phyloP scores from a whole-genome alignment of 1,140 invertebrate species.

The Panagrolaimus sp. region DNA sequence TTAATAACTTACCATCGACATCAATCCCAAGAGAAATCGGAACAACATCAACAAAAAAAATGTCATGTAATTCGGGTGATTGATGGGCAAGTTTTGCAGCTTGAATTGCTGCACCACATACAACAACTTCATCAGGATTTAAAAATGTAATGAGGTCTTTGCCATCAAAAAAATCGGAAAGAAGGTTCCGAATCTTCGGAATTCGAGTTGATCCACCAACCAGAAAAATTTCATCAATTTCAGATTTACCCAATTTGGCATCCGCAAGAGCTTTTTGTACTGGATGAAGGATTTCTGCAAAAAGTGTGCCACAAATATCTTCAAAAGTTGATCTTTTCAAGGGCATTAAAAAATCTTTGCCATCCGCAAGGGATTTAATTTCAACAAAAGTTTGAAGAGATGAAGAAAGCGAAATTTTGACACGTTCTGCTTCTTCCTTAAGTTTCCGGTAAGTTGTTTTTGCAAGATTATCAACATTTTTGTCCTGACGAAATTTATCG shows the following conservation, averaged over 20 bases:
- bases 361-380: conserved; percentile 87
- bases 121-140: conserved; percentile 57
- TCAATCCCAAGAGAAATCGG: conserved; percentile 89
- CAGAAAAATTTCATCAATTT: conserved; percentile 90
- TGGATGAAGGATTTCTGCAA: conserved; percentile 77
- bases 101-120: conserved; percentile 67
- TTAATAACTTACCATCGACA: conserved; percentile 87
- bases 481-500: conserved; percentile 79
- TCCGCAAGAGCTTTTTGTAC: conserved; percentile 82
- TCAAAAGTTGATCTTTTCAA: too few species aligned
- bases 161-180: too few species aligned
- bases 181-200: conserved; percentile 82
- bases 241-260: too few species aligned
- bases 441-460: too few species aligned
- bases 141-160: conserved; percentile 86
- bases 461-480: too few species aligned
- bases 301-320: conserved; percentile 81
- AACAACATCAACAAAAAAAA: conserved; percentile 83
- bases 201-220: conserved; percentile 96
- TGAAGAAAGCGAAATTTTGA: conserved; percentile 84
- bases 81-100: conserved; percentile 79
- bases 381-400: conserved; percentile 84
- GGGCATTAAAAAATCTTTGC: conserved; percentile 92
- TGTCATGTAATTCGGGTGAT: conserved; percentile 82
- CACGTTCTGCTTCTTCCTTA: conserved; percentile 83